Evolutionary conservation across 2,797 vertebrate genomes (phyloP).

Genomic region (Meda fulgida): DNA sequence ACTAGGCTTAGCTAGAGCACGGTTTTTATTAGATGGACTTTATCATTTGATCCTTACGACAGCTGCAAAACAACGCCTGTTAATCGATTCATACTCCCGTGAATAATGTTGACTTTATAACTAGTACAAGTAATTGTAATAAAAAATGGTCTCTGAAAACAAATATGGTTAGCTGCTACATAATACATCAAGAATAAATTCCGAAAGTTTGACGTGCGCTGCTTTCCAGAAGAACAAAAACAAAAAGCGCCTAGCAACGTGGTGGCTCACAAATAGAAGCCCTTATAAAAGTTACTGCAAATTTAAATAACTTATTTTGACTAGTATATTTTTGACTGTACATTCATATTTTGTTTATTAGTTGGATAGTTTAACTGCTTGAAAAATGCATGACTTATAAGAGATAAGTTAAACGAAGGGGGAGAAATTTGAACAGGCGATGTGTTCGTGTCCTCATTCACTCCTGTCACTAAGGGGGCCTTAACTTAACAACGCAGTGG

Average conservation of each 20-base stretch:
- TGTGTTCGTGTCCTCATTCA: conserved; percentile 16
- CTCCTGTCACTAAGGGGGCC: conserved; percentile 22
- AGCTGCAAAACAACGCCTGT: not conserved
- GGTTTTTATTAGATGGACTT: not conserved
- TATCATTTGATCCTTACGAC: not conserved
- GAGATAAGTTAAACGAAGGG: not conserved
- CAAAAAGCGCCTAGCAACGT: conserved; percentile 56
- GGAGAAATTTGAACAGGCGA: conserved; percentile 46
- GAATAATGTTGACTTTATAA: not conserved
- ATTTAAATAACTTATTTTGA: not conserved
- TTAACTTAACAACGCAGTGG: conserved; percentile 47
- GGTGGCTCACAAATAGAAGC: conserved; percentile 18
- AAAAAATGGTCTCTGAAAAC: not conserved
- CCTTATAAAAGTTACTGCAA: conserved; percentile 24
- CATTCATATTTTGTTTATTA: not conserved
- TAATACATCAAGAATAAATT: conserved; percentile 23
- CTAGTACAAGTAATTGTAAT: not conserved
- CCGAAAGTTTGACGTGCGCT: conserved; percentile 27
- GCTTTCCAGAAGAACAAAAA: conserved; percentile 38
- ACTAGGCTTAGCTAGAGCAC: not conserved
- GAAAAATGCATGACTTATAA: not conserved
- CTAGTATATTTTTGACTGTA: not conserved
- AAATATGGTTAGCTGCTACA: not conserved
- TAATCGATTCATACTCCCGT: not conserved
- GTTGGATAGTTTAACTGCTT: not conserved